Percentiles rank a stretch among this genome's conserved stretches.
phyloP scores from a whole-genome alignment of 1,140 invertebrate species.

The Zaprionus kolodkinae region DNA sequence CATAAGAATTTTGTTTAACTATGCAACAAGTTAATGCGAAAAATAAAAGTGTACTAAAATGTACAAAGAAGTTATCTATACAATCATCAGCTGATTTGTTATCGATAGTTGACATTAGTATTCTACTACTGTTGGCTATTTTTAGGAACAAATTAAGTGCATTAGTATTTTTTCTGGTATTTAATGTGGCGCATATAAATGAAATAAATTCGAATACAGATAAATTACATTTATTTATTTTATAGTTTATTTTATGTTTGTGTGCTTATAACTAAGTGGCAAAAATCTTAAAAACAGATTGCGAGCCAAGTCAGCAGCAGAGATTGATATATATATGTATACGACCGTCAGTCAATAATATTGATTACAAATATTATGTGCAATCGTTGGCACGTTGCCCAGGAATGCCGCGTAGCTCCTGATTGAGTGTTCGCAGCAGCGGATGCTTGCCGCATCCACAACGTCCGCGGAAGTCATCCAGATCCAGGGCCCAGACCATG shows the following conservation, averaged over 20 bases:
- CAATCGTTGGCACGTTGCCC: slow-evolving; percentile 84
- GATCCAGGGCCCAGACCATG: slow-evolving; percentile 91
- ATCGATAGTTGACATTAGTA: not conserved
- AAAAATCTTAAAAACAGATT: slow-evolving; percentile 58
- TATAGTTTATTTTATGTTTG: slow-evolving; percentile 23
- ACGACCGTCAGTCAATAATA: slow-evolving; percentile 29
- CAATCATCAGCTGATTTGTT: not conserved
- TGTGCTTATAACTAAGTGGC: slow-evolving; percentile 56
- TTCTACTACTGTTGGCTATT: not conserved
- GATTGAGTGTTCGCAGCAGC: slow-evolving; percentile 86
- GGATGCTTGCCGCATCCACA: slow-evolving; percentile 88
- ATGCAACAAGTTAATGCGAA: not conserved
- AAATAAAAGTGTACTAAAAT: not conserved
- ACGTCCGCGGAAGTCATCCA: slow-evolving; percentile 90
- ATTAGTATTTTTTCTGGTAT: slow-evolving; percentile 1
- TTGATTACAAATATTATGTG: slow-evolving; percentile 55
- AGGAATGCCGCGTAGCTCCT: slow-evolving; percentile 85
- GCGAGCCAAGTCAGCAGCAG: slow-evolving; percentile 51
- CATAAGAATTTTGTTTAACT: not conserved
- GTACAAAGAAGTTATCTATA: not conserved
- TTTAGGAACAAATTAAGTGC: not conserved
- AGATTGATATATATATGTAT: slow-evolving; percentile 9
- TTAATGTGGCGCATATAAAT: not conserved
- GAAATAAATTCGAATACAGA: not conserved
- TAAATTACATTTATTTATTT: slow-evolving; percentile 4